Base-by-base conservation (phyloP, 2,113 vertebrate species). In the Trogon surrucura region DNA sequence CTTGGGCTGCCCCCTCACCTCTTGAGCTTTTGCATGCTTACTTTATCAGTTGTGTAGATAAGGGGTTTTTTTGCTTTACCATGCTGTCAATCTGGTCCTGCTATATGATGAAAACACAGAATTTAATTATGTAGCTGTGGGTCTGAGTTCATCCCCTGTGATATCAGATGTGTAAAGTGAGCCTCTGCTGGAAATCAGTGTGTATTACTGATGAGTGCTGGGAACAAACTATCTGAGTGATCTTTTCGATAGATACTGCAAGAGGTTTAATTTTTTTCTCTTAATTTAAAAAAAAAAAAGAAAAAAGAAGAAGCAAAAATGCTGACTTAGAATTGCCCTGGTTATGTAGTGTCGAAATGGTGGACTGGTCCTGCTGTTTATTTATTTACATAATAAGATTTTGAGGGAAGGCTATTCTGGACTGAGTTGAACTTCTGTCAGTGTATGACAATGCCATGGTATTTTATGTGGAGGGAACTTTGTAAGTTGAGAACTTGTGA, bases 1-100 rank as follows among this genome's bases (percentile, higher is more conserved):
- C 45, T 86, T 50, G 16, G 85, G 53, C 80, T 91, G 69, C n/a
- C 65, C n/a, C 16, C 34, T 90, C 91, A 53, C 83, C 72, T 84
- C 48, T 51, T 66, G 65, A 92, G 80, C 61, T 94, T 93, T 81
- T 84, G 61, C 77, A 91, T 92, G 9, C 61, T 93, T 95, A 77
- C 25, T 90, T 91, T 93, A 89, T 96, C 89, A 64, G 74, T 95
- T 80, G 27, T 80, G 26, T 65, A 92, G 95, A 93, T 95, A 95
- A 94, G 41, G n/a, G 16, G 13, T 30, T 95, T 93, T 71, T 95
- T 93, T 71, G 45, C 78, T 85, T 95, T 54, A 69, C 36, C 0
- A 0, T 65, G 66, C 50, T 75, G n/a, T 84, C 83, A 79, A 8
- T 94, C 73, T 82, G 57, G 7, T 60, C 62, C 32, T 93, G 54